Base-by-base conservation (phyloP, 2,888 invertebrate genomes). In the Patella caerulea region DNA sequence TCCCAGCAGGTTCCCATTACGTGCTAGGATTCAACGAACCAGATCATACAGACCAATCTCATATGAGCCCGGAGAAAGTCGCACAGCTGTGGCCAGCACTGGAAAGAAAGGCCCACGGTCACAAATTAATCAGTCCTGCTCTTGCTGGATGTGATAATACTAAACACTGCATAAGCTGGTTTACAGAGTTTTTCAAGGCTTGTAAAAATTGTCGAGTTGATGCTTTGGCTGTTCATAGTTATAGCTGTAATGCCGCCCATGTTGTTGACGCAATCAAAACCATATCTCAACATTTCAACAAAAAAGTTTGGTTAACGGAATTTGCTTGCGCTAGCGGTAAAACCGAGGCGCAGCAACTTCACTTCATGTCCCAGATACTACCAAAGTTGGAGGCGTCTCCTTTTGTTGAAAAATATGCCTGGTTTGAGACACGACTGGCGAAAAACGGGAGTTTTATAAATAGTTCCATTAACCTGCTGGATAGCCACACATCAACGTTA, bases 1-100 rank as follows among this genome's bases (percentile, higher is more conserved):
- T 84, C 29, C 79, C 79, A 15, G 70, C 76, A 9, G 72, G 79
- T 55, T 45, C 85, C 2, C 69, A 78, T 14, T 76, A 79, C 72
- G 74, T 86, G 14, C 79, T 86, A 3, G 83, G 84, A 5, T 86
- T 83, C 77, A 86, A 86, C 70, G 86, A 86, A 77, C 86, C 86
- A 65, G 84, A 86, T 76, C 79, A 80, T 76, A 29, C 73, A 3
- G 72, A 75, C 12, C 85, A 85, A 77, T 79, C 85, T 24, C 83
- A 85, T 75, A 71, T 86, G 65, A 81, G 79, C 0, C 81, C 86
- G 0, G 73, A 79, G 24, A 78, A 80, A 34, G 86, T 84, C 0
- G 86, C 84, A 11, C 15, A 0, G 5, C 75, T 80, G 15, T 86
- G 86, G 86, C 78, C 74, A 14, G 78, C 82, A 73, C 71, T 85